Percentiles rank a stretch among this genome's conserved stretches.
These are phyloP conservation scores for Subanguina moxae DNA, from an alignment of 1,140 invertebrate genomes.

Conservation along the genomic window DNA sequence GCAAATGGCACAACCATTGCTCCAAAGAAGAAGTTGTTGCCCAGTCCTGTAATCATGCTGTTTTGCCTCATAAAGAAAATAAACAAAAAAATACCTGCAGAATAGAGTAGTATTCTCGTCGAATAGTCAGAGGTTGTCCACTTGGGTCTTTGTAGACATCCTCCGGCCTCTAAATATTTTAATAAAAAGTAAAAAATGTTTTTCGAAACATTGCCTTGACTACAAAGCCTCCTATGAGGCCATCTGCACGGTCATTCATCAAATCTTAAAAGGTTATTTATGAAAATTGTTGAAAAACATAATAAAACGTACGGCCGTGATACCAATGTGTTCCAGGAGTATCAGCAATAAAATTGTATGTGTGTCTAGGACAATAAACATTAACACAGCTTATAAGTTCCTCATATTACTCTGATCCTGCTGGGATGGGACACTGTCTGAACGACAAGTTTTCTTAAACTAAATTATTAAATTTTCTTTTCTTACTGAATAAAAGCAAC, in stretches of 20 bases:
- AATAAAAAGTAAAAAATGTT: too few relatives aligned
- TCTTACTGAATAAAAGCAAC: constrained; percentile 24
- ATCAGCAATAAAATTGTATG: constrained; percentile 57
- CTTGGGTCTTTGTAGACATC: constrained; percentile 1
- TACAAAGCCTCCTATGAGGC: constrained; percentile 54
- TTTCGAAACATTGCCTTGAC: constrained; percentile 15
- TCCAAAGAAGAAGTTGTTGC: constrained; percentile 42
- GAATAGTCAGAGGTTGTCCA: constrained; percentile 1
- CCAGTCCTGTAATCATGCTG: constrained; percentile 49
- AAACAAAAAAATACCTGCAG: constrained; percentile 20
- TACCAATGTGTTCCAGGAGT: constrained; percentile 58
- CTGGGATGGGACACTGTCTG: constrained; percentile 28
- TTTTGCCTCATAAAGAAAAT: constrained; percentile 13
- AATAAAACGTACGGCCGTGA: constrained; percentile 33
- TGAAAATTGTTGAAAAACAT: neutral
- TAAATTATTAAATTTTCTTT: too few relatives aligned
- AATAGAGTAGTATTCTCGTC: constrained; percentile 31
- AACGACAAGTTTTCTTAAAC: too few relatives aligned
- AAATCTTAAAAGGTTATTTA: constrained; percentile 26
- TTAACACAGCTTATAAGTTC: constrained; percentile 25
- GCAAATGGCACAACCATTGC: constrained; percentile 50
- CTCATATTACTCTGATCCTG: constrained; percentile 16
- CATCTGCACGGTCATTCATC: constrained; percentile 54
- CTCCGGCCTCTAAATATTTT: neutral
- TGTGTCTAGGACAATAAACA: constrained; percentile 32